A percentile compares a stretch with the other conserved stretches of the same genome.
These are phyloP conservation scores for Machimus rusticus DNA, from an alignment of 2,888 invertebrate species.

Conservation along the genomic window DNA sequence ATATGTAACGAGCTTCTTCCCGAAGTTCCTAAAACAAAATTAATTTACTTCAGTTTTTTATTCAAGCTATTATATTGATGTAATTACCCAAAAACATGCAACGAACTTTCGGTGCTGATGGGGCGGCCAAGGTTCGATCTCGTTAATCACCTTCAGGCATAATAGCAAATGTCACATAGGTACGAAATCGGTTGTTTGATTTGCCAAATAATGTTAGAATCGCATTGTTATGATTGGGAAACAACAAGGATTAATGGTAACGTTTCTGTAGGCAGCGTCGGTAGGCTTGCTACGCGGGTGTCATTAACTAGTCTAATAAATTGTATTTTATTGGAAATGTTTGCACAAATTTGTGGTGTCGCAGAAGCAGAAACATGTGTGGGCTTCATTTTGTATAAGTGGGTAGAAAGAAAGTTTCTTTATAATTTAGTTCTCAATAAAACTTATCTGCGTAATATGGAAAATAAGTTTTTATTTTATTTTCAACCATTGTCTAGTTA, in stretches of 20 bases:
- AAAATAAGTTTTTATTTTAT: neutral
- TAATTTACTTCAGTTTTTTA: neutral
- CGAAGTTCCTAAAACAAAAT: neutral
- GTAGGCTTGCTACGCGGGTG: neutral
- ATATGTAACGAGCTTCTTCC: neutral
- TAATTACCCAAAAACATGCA: neutral
- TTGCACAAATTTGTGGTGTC: neutral
- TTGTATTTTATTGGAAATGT: neutral
- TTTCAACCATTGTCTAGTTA: neutral
- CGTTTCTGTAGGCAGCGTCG: neutral
- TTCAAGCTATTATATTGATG: neutral
- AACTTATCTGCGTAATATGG: neutral
- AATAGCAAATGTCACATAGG: conserved; percentile 7
- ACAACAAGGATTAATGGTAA: neutral
- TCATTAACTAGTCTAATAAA: neutral
- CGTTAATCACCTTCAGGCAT: conserved; percentile 11
- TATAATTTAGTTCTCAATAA: neutral
- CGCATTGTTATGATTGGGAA: neutral
- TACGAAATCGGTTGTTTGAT: neutral
- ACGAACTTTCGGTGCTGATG: neutral
- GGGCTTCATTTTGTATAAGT: neutral
- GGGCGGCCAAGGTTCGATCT: neutral
- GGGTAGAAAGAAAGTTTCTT: neutral
- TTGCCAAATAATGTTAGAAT: neutral
- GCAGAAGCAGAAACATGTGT: conserved; percentile 1